Percentiles rank a stretch among this genome's conserved stretches.
These are phyloP conservation scores for Metopolophium dirhodum DNA, from an alignment of 1,140 invertebrate species.

Conservation along the genomic window DNA sequence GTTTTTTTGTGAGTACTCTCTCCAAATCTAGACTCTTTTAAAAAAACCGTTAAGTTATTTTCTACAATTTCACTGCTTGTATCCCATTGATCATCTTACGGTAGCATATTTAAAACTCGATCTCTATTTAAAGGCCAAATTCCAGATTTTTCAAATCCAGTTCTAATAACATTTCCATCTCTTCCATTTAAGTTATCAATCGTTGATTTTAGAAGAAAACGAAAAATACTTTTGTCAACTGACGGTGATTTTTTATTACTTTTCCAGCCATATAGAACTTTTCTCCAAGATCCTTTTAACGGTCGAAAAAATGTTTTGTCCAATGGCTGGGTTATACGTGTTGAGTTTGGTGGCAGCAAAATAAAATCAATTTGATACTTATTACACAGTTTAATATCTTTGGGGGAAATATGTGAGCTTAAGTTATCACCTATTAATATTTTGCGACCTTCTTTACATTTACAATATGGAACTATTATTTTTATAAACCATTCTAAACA, in stretches of 20 bases:
- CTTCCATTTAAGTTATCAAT: conserved; percentile 56
- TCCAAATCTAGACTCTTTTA: conserved; percentile 4
- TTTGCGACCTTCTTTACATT: conserved; percentile 54
- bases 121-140: conserved; percentile 60
- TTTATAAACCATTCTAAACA: conserved; percentile 63
- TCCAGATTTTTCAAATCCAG: conserved; percentile 61
- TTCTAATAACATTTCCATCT: conserved; percentile 58
- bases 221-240: conserved; percentile 57
- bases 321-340: conserved; percentile 64
- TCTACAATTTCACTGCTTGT: not conserved
- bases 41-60: not conserved
- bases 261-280: conserved; percentile 62
- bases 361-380: conserved; percentile 63
- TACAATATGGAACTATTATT: conserved; percentile 25
- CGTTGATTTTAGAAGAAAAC: conserved; percentile 60
- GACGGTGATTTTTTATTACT: conserved; percentile 38
- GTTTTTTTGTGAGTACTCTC: conserved; percentile 23
- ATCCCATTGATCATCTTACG: conserved; percentile 38
- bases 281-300: conserved; percentile 63
- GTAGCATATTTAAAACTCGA: conserved; percentile 58
- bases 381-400: conserved; percentile 61
- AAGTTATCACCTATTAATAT: conserved; percentile 64
- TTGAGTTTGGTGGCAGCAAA: conserved; percentile 63
- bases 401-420: conserved; percentile 62
- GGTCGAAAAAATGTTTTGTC: conserved; percentile 63